Evolutionary conservation across 2,888 invertebrate genomes (phyloP), one percentile per base, ranked within the genome.

Genomic region (Scotopteryx bipunctaria): DNA sequence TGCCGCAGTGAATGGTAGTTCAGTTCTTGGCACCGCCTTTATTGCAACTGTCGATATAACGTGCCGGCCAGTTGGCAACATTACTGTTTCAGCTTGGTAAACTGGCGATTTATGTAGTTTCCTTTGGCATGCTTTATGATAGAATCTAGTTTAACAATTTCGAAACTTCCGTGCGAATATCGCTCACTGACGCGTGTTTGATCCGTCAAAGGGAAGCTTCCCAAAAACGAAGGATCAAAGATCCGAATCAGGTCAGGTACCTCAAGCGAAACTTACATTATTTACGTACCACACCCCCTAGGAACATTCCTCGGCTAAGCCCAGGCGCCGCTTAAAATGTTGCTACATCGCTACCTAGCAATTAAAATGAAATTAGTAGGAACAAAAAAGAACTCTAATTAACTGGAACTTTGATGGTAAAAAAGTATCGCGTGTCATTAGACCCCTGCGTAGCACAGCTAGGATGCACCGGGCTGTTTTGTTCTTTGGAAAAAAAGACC

Each of bases 341-440:
- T 35, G 57, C 60, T 57, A 47, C 51, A 57, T 54, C 52, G 58
- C 63, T 64, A 65, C 67, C 69, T 57, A 63, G 66, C 69, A 69
- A 74, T 77, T 78, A 80, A 78, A 79, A 78, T 67, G 63, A 66
- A 76, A 80, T 81, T 78, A 78, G 75, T 73, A 57, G 63, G 69
- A 71, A 71, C 57, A 70, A 61, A 71, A 69, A 67, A 69, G 61
- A 69, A 67, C 75, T 77, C 72, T 81, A 83, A 86, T 86, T 83
- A 83, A 81, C 78, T 73, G 69, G 70, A 73, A 76, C 67, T 49
- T 72, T 59, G 48, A 71, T 32, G 76, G 76, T 72, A 63, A 73
- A 81, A 81, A 79, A 76, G 68, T 73, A 72, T 77, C 81, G 75
- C 76, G 81, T 82, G 81, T 83, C 84, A 83, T 86, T 84, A 83